Evolutionary conservation across 2,113 vertebrate species (phyloP).

Genomic region (Charadrius vociferus): DNA sequence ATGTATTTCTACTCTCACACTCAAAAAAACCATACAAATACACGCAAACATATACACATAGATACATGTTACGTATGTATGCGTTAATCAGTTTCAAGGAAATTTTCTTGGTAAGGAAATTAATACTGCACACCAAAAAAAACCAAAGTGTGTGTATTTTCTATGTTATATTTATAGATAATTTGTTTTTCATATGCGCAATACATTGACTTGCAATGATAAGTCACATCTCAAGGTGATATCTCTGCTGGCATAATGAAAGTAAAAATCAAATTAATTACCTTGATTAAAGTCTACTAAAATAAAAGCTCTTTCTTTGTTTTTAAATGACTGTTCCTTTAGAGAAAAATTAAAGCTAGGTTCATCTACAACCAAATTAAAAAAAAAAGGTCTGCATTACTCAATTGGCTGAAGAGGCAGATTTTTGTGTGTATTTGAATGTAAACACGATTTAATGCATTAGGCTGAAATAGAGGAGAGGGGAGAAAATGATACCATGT

Average conservation of each 20-base stretch:
- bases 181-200: background rate
- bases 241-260: background rate
- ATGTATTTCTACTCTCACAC: fast-evolving
- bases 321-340: background rate
- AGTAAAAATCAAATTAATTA: background rate
- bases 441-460: background rate
- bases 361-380: background rate
- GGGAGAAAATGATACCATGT: fast-evolving
- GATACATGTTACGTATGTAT: background rate
- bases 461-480: background rate
- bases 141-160: background rate
- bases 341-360: background rate
- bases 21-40: background rate
- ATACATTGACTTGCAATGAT: background rate
- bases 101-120: background rate
- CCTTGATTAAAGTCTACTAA: background rate
- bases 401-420: background rate
- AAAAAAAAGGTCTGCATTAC: background rate
- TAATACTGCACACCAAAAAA: background rate
- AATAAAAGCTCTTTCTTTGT: background rate
- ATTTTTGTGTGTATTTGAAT: background rate
- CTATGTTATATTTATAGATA: background rate
- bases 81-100: background rate
- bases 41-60: background rate
- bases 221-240: background rate